Evolutionary conservation across 2,888 invertebrate species (phyloP), one percentile per base, ranked within the genome.

Genomic region (Epicampocera succincta): DNA sequence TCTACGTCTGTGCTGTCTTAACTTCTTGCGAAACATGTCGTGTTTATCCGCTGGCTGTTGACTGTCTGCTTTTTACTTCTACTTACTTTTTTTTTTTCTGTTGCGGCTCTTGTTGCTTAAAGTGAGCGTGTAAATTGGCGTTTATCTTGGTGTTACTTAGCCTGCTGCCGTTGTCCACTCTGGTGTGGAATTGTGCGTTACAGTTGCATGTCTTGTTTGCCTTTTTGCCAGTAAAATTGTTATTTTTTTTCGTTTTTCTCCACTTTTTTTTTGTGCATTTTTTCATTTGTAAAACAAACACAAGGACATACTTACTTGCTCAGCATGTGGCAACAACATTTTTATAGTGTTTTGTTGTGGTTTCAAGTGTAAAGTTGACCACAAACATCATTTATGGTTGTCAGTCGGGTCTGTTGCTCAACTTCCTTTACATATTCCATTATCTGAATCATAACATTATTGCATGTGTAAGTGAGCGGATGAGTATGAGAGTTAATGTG

Each of bases 301-400:
- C 52, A 58, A 71, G 69, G 21, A 71, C 46, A 46, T 66, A 33
- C 40, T 61, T 61, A 25, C 40, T 69, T 52, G 25, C 61, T 61
- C 69, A 74, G 74, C 56, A 60, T 77, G 77, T 58, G 73, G 73
- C 65, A 66, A 78, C 58, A 71, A 82, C 50, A 73, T 76, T 82
- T 77, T 71, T 74, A 17, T 66, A 65, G 74, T 77, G 56, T 75
- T 69, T 73, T 77, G 72, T 65, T 77, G 77, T 69, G 69, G 74
- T 77, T 69, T 73, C 56, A 79, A 83, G 84, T 76, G 87, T 89
- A 89, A 87, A 88, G 87, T 87, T 88, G 88, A 88, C 88, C 88
- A 85, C 88, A 87, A 88, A 88, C 87, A 88, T 89, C 88, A 88
- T 88, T 88, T 89, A 88, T 86, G 88, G 87, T 77, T 77, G 77